phyloP scores from a whole-genome alignment of 2,113 vertebrate genomes.

The Boleophthalmus pectinirostris region DNA sequence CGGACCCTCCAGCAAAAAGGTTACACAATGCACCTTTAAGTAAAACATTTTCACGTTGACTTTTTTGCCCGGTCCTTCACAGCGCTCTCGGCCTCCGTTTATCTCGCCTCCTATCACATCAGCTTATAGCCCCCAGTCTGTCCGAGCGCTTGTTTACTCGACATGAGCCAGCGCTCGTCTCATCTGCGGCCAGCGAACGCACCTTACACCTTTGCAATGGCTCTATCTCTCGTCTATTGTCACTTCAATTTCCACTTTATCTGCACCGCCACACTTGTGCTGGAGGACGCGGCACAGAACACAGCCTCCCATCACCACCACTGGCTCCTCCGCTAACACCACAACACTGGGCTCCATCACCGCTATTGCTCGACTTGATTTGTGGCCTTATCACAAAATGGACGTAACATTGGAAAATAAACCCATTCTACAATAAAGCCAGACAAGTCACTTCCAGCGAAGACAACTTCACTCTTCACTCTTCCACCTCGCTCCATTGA shows the following conservation, averaged over 20 bases:
- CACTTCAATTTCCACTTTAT: conserved; percentile 6
- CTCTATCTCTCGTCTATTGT: background rate
- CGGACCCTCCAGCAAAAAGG: no score
- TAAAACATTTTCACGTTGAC: no score
- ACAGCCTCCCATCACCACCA: conserved; percentile 11
- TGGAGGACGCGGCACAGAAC: conserved; percentile 15
- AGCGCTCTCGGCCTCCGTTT: no score
- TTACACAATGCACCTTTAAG: no score
- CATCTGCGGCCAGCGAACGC: background rate
- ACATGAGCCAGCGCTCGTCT: background rate
- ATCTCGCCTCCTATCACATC: background rate
- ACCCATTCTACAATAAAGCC: conserved; percentile 12
- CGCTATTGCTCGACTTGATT: conserved; percentile 34
- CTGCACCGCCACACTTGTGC: background rate
- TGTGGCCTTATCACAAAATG: conserved; percentile 39
- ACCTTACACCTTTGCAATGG: background rate
- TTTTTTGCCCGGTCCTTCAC: no score
- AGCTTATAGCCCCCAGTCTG: background rate
- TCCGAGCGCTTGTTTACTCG: background rate
- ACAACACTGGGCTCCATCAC: background rate
- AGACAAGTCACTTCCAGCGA: conserved; percentile 32
- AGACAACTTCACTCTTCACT: conserved; percentile 17
- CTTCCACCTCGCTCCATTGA: conserved; percentile 2
- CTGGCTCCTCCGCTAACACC: background rate
- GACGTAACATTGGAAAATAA: conserved; percentile 26